Conservation (phyloP, 1,140 invertebrate genomes). For the Amphibalanus amphitrite region DNA sequence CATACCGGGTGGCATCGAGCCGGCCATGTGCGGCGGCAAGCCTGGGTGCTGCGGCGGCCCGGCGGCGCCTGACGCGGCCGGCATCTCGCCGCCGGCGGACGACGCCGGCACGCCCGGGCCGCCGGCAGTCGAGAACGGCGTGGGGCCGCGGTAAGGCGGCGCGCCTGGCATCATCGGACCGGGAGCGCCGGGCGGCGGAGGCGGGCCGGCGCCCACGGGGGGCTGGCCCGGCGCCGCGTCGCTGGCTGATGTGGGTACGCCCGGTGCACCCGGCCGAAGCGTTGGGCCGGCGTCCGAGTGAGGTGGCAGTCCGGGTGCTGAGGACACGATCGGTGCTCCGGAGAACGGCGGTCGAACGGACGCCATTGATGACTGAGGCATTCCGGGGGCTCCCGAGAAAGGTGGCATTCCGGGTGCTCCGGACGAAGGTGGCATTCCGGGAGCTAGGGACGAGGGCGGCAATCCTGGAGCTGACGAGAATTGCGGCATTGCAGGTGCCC, state of each 20-base stretch:
- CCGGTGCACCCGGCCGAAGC: too few species aligned
- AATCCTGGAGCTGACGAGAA: not conserved
- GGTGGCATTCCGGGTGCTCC: constrained; percentile 3
- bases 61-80: constrained; percentile 10
- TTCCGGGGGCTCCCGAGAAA: not conserved
- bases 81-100: constrained; percentile 22
- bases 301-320: not conserved
- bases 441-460: not conserved
- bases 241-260: too few species aligned
- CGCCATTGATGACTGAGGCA: too few species aligned
- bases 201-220: too few species aligned
- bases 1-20: constrained; percentile 15
- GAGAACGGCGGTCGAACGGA: constrained; percentile 1
- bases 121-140: constrained; percentile 4
- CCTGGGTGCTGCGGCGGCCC: constrained; percentile 8
- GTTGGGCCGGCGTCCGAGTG: not conserved
- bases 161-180: not conserved
- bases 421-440: constrained; percentile 3
- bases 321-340: not conserved
- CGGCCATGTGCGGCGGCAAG: constrained; percentile 7
- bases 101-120: constrained; percentile 16
- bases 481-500: not conserved
- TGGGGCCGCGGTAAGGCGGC: not conserved
- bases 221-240: too few species aligned
- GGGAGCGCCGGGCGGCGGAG: too few species aligned